phyloP scores from a whole-genome alignment of 2,113 vertebrate genomes.

The Recurvirostra avosetta region DNA sequence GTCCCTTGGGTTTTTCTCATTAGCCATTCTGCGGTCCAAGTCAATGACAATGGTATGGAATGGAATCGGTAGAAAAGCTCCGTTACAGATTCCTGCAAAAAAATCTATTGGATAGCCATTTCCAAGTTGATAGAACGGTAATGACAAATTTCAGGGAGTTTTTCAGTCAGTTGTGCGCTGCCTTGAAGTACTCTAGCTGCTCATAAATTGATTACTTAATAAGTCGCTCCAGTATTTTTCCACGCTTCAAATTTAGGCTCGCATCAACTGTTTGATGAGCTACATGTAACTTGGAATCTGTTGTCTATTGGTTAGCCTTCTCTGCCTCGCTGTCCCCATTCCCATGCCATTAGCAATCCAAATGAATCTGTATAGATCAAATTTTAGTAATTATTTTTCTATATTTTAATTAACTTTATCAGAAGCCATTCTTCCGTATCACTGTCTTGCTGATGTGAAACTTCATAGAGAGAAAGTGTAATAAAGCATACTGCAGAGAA shows the following conservation, averaged over 20 bases:
- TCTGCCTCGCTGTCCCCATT: background rate
- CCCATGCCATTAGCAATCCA: background rate
- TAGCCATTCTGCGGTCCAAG: background rate
- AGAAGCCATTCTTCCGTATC: background rate
- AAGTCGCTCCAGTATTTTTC: background rate
- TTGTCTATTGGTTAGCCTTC: background rate
- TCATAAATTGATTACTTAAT: background rate
- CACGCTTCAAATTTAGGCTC: background rate
- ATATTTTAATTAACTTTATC: background rate
- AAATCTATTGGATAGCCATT: background rate
- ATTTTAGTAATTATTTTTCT: conserved; percentile 5
- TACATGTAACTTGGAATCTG: accelerated
- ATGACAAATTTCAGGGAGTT: background rate
- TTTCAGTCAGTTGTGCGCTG: background rate
- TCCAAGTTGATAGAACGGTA: background rate
- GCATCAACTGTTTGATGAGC: background rate
- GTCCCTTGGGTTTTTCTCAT: background rate
- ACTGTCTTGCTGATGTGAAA: background rate
- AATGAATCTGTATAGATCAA: background rate
- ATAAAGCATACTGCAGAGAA: background rate
- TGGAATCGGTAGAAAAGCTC: background rate
- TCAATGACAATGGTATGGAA: background rate
- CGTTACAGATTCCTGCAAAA: background rate
- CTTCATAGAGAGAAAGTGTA: background rate
- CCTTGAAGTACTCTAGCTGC: background rate